Base-by-base conservation (phyloP, 2,113 vertebrate species). In the Strigops habroptila region DNA sequence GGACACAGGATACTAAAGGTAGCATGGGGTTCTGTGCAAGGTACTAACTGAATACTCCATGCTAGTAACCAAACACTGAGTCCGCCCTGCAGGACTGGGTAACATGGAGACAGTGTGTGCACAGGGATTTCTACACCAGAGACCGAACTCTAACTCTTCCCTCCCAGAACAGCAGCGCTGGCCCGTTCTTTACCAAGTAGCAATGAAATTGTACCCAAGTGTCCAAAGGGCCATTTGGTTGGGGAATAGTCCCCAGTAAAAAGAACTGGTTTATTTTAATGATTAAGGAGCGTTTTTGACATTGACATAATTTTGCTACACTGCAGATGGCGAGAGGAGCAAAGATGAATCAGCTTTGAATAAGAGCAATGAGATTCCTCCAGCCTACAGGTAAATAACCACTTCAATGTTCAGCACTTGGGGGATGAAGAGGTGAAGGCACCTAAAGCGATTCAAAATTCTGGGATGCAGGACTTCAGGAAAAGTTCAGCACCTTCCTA, bases 301-400 rank as follows among this genome's bases (percentile, higher is more conserved):
- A 46, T 6, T 71, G 76, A 77, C 9, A 21, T 25, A 3, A 28
- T 84, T 91, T 84, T 92, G 30, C 70, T 92, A 9, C 4, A 3
- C 37, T 91, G 62, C 30, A 97, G 95, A 41, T 83, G 82, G 46
- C 0, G 0, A 86, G 86, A 77, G 21, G 82, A 73, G 7, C 21
- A 53, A n/a, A 81, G 71, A 78, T 33, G 53, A 74, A 87, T 39
- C 15, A 39, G 25, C 57, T 83, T 27, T 57, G 86, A 71, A 41
- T 14, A 37, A 57, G 68, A 77, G 70, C 81, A 27, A 4, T 6
- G 75, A 80, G 75, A 64, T 51, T 63, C 24, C 37, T 88, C 24
- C 70, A 79, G 41, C 60, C 51, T n/a, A 46, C 76, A 91, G 95
- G 96, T 96, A 91, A 80, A 57, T 41, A 81, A 57, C 13, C 35